Conservation (phyloP, 2,113 vertebrate species). For the Camarhynchus parvulus region DNA sequence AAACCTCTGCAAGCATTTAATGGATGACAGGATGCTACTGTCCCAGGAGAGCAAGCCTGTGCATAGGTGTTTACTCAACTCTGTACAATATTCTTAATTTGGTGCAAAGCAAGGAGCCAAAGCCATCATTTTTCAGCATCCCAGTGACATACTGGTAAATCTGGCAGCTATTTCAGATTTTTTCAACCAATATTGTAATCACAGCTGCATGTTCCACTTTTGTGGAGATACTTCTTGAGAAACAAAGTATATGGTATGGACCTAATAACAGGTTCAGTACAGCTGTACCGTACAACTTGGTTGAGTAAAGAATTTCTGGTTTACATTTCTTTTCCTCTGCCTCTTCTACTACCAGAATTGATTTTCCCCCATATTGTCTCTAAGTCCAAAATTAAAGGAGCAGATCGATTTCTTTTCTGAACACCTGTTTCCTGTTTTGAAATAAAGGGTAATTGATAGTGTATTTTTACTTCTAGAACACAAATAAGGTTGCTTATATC, state of each 20-base stretch:
- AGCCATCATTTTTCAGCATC: background rate
- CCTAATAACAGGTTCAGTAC: background rate
- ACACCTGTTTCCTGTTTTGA: constrained; percentile 19
- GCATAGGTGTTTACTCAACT: background rate
- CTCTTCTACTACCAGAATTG: background rate
- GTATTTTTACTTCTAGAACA: constrained; percentile 5
- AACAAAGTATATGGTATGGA: background rate
- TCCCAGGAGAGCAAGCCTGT: background rate
- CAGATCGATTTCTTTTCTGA: background rate
- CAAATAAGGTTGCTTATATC: constrained; percentile 47
- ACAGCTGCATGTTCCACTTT: background rate
- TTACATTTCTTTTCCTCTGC: background rate
- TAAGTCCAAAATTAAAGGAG: background rate
- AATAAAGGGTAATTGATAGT: background rate
- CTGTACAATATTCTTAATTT: background rate
- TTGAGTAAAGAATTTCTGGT: background rate
- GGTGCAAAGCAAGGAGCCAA: background rate
- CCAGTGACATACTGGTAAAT: background rate
- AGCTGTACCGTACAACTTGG: background rate
- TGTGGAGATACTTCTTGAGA: background rate
- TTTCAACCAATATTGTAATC: background rate
- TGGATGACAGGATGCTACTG: background rate
- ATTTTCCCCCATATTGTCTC: background rate
- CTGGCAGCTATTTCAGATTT: background rate
- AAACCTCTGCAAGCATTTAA: background rate